Evolutionary conservation across 2,113 vertebrate genomes (phyloP).

Genomic region (Poeciliopsis turrubarensis): DNA sequence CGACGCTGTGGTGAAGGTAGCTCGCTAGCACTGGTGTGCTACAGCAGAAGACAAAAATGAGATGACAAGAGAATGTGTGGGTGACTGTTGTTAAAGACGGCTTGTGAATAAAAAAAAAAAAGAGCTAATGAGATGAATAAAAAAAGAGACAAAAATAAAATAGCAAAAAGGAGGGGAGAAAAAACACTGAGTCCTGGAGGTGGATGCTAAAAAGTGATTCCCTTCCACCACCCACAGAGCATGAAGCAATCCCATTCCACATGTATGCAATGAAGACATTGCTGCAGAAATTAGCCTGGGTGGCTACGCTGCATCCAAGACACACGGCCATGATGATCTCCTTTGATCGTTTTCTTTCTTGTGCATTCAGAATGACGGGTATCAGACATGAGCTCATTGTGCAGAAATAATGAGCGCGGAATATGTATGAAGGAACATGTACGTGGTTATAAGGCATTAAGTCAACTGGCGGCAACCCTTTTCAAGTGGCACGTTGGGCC

Average conservation of each 20-base stretch:
- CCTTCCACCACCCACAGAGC: slow-evolving; percentile 49
- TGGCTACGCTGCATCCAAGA: slow-evolving; percentile 60
- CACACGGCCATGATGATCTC: slow-evolving; percentile 28
- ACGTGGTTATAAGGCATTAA: background rate
- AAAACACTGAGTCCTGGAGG: slow-evolving; percentile 6
- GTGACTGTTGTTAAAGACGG: background rate
- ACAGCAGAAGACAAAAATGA: background rate
- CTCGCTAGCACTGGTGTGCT: background rate
- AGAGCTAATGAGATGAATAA: background rate
- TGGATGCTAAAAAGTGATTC: slow-evolving; percentile 24
- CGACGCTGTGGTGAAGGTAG: slow-evolving; percentile 38
- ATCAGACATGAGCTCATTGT: slow-evolving; percentile 52
- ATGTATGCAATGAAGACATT: slow-evolving; percentile 44
- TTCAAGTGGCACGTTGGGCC: slow-evolving; percentile 26
- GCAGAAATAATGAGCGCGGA: slow-evolving; percentile 43
- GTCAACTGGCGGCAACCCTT: slow-evolving; percentile 26
- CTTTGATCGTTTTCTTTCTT: slow-evolving; percentile 52
- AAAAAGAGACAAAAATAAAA: slow-evolving; percentile 18
- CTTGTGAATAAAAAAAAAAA: slow-evolving; percentile 10
- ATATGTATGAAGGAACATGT: slow-evolving; percentile 60
- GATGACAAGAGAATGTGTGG: slow-evolving; percentile 3
- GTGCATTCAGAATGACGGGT: slow-evolving; percentile 48
- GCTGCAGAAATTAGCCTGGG: slow-evolving; percentile 52
- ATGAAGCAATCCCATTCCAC: slow-evolving; percentile 52
- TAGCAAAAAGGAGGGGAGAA: background rate